Evolutionary conservation across 2,113 vertebrate species (phyloP), one percentile per base, ranked within the genome.

Genomic region (Dascyllus trimaculatus): DNA sequence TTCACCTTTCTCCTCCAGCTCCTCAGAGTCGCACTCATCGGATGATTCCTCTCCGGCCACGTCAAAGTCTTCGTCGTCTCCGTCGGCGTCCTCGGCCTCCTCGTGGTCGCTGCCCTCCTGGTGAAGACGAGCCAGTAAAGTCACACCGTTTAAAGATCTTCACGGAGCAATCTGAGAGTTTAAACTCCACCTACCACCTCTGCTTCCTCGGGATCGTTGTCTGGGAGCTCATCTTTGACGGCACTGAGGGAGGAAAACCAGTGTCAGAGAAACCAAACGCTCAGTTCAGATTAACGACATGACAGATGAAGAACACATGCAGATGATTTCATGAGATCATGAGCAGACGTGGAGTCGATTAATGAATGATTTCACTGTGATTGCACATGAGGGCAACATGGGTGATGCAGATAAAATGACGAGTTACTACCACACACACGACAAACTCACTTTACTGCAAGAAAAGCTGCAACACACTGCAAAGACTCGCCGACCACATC

Each of bases 1-100:
- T 32, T 66, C 64, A 99, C 98, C 98, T 96, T 99, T 99, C 85
- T 99, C 98, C 52, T 99, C 98, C 67, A 96, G 95, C 46, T 99
- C 98, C 52, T 99, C 98, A 0, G 96, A 96, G 90, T 98, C 98
- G 0, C 97, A 98, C 26, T 98, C 98, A 25, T 98, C 98, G 8
- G 97, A 98, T 25, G 96, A 98, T 78, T 97, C 98, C 0, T 96
- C 97, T 62, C 85, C 96, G 38, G 96, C 97, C 60, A 95, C 88
- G 49, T 98, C 97, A 54, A 95, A 96, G 19, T 98, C 97, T 11
- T 99, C 98, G 6, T 97, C 97, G 38, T 99, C 98, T 11, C 95
- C 97, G 0, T 98, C 97, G 0, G 96, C 96, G 0, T 98, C 98
- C 54, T 95, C 94, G 2, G 93, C 97, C 3, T 99, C 97, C 1